Evolutionary conservation across 2,113 vertebrate species (phyloP).

Genomic region (Chaetops frenatus): DNA sequence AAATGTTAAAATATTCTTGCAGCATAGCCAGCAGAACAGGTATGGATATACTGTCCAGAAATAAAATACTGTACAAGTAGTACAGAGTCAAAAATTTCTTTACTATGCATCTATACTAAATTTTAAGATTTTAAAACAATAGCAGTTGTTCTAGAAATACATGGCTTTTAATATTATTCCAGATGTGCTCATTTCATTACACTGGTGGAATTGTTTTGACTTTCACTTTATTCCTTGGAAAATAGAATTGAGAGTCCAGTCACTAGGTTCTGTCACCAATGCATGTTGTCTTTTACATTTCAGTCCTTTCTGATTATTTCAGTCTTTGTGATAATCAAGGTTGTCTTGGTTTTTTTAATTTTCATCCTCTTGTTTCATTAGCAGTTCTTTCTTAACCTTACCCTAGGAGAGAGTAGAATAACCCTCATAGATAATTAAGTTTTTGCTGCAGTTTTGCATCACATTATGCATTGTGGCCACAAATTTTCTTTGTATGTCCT

Average conservation of each 20-base stretch:
- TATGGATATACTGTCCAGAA: neutral
- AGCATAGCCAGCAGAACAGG: neutral
- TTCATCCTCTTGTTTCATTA: neutral
- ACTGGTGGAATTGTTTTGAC: neutral
- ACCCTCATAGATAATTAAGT: neutral
- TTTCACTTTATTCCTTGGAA: neutral
- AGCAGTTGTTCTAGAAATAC: neutral
- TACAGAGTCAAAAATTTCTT: neutral
- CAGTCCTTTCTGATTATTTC: neutral
- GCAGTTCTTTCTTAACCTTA: neutral
- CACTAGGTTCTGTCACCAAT: neutral
- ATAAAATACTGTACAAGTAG: neutral
- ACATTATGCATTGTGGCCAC: neutral
- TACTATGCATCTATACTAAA: neutral
- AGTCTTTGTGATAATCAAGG: neutral
- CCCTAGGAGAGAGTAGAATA: neutral
- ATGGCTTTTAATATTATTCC: neutral
- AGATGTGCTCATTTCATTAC: neutral
- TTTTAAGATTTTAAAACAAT: neutral
- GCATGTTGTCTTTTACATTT: neutral
- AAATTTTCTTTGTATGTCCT: neutral
- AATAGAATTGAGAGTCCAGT: neutral
- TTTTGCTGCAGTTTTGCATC: neutral
- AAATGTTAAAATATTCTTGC: neutral
- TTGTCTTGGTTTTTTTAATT: neutral